Evolutionary conservation across 1,140 invertebrate genomes (phyloP).

Genomic region (Drosophila ohnishii): DNA sequence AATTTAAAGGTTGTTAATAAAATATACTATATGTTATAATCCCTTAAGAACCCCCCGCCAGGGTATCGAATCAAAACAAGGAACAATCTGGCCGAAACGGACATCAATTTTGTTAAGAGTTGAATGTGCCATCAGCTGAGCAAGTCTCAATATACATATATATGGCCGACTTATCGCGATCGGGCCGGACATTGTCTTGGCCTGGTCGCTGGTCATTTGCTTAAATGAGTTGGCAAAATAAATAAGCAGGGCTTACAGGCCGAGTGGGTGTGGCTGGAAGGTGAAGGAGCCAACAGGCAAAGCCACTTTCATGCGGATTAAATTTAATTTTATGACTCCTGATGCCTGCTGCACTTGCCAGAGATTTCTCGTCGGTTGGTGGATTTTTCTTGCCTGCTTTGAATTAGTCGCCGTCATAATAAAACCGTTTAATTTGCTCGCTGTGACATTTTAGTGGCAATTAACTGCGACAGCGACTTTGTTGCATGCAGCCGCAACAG

Average conservation of each 20-base stretch:
- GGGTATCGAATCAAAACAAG: constrained; percentile 35
- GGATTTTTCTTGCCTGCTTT: constrained; percentile 11
- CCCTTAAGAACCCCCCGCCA: background rate
- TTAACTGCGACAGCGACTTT: constrained; percentile 46
- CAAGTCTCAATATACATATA: constrained; percentile 4
- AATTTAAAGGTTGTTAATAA: background rate
- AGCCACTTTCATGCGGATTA: constrained; percentile 67
- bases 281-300: constrained; percentile 40
- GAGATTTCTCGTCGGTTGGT: constrained; percentile 20
- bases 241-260: constrained; percentile 49
- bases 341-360: constrained; percentile 55
- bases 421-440: constrained; percentile 66
- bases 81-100: constrained; percentile 17
- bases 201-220: constrained; percentile 63
- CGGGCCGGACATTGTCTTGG: constrained; percentile 57
- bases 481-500: constrained; percentile 67
- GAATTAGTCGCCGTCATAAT: constrained; percentile 64
- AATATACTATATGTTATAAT: background rate
- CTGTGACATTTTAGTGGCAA: constrained; percentile 56
- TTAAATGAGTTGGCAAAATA: constrained; percentile 75
- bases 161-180: constrained; percentile 63
- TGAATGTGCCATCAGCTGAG: constrained; percentile 63
- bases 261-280: constrained; percentile 61
- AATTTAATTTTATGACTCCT: constrained; percentile 72
- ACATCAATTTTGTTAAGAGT: constrained; percentile 72